Percentiles rank a stretch among this genome's conserved stretches.
Conservation (phyloP, 2,113 vertebrate species). For the Calonectris borealis region DNA sequence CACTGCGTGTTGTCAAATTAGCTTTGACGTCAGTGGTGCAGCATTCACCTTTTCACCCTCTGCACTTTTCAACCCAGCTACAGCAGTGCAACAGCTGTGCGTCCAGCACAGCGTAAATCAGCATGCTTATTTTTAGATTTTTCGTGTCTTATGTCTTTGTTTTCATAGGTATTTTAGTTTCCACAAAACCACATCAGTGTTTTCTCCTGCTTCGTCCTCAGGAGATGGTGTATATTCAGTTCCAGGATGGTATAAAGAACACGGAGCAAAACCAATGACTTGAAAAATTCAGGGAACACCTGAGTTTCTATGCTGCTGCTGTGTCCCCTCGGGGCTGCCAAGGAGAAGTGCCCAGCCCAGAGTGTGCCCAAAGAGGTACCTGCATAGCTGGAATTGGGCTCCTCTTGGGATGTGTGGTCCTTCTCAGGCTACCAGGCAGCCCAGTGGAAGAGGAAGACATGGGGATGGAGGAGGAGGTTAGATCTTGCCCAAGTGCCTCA, state of each 20-base stretch:
- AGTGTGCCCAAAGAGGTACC: neutral
- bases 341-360: neutral
- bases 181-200: neutral
- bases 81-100: neutral
- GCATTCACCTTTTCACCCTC: neutral
- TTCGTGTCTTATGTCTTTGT: neutral
- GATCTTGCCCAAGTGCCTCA: accelerated
- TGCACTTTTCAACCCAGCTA: neutral
- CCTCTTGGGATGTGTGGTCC: neutral
- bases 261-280: accelerated
- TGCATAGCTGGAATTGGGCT: neutral
- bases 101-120: neutral
- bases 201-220: neutral
- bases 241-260: neutral
- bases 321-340: neutral
- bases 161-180: neutral
- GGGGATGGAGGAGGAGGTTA: neutral
- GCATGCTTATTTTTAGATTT: neutral
- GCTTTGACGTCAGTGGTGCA: neutral
- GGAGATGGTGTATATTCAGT: neutral
- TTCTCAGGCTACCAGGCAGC: neutral
- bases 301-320: neutral
- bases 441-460: neutral
- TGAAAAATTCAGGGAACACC: neutral
- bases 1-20: neutral